Evolutionary conservation across 2,888 invertebrate species (phyloP), one percentile per base, ranked within the genome.

Genomic region (Acrobasis repandana): DNA sequence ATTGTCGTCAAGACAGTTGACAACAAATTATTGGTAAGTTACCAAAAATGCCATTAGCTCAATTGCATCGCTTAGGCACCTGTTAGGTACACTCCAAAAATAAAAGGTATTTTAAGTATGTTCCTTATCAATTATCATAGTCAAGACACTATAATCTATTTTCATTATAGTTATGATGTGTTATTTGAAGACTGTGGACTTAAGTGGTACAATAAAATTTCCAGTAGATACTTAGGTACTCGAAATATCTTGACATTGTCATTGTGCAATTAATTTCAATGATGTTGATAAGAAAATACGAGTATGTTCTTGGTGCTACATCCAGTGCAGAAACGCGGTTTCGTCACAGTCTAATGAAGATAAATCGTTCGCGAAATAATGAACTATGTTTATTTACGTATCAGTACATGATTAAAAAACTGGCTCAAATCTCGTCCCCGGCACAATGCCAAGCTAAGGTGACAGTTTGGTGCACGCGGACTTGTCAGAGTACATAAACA

Each of bases 1-100:
- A 98, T 99, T 83, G 97, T 98, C 82, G 98, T 99, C 70, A 99
- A 98, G 93, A 99, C 99, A 69, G 97, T 98, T 73, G 99, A 99
- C 93, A 98, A 98, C 93, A 97, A 98, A 94, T 94, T 99, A 83
- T 93, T 98, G 95, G 97, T 97, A 86, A 94, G 95, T 89, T 58
- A 54, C n/a, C 10, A 10, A 49, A 28, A 28, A 28, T 28, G 6
- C 28, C 28, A 28, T 28, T 28, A 28, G 28, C 28, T 28, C 28
- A 6, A 28, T 28, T 28, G 28, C 28, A 28, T 28, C 28, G 6
- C 4, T 28, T 28, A 28, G 28, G 28, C 28, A 5, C 2, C 8
- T 28, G 2, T 28, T 5, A n/a, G n/a, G n/a, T n/a, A 28, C 28
- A 28, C 28, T 6, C 28, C 28, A 5, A 8, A n/a, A 8, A 28